These are phyloP conservation scores for Dryobotodes eremita DNA, from an alignment of 2,888 invertebrate species.

Conservation along the genomic window DNA sequence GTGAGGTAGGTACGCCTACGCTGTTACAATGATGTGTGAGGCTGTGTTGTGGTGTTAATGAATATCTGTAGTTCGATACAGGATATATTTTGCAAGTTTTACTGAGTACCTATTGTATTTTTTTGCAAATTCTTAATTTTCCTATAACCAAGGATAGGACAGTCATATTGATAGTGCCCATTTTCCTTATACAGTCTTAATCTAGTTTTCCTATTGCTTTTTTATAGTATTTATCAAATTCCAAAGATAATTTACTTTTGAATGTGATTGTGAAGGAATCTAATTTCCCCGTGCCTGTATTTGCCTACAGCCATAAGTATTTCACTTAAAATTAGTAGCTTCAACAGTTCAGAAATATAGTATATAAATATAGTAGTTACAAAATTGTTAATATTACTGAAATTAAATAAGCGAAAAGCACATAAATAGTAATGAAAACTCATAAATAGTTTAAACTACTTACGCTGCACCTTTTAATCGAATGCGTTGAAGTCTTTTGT, in stretches of 20 bases:
- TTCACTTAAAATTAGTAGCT: neutral
- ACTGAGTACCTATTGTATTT: neutral
- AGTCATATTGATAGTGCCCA: neutral
- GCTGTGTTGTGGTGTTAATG: neutral
- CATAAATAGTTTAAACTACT: neutral
- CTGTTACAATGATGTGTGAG: constrained; percentile 12
- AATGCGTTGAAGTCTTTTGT: constrained; percentile 65
- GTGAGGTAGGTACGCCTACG: constrained; percentile 34
- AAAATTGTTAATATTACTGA: neutral
- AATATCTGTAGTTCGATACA: neutral
- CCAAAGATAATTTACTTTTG: neutral
- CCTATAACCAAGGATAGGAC: neutral
- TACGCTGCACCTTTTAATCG: neutral
- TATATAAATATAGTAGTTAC: neutral
- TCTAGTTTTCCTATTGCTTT: neutral
- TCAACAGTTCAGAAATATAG: neutral
- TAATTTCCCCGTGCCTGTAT: neutral
- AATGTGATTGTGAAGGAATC: neutral
- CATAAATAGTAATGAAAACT: neutral
- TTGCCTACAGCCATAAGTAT: neutral
- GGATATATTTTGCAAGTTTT: neutral
- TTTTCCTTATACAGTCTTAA: neutral
- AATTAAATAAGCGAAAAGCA: neutral
- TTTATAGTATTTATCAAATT: neutral
- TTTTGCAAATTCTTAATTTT: neutral